These are phyloP conservation scores for Thymelicus sylvestris DNA, from an alignment of 2,888 invertebrate species.

Conservation along the genomic window DNA sequence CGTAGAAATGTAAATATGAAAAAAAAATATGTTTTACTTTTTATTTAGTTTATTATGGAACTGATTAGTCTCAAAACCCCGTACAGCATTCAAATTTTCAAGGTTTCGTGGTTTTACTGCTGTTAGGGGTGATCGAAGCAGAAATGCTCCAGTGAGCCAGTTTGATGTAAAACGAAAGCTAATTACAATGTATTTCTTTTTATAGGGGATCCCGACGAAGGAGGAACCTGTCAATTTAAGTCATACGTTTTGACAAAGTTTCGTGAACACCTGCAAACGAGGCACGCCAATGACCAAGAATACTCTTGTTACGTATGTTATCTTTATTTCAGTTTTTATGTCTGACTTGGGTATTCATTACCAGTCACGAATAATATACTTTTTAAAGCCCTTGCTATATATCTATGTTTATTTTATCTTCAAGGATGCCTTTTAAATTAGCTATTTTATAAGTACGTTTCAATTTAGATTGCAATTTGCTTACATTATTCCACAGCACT, in stretches of 20 bases:
- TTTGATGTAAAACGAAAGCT: background rate
- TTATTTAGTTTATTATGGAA: too few relatives aligned
- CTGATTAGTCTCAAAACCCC: too few relatives aligned
- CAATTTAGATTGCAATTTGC: background rate
- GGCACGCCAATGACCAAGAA: slow-evolving; percentile 50
- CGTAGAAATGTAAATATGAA: too few relatives aligned
- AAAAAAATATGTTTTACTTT: too few relatives aligned
- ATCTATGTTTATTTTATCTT: background rate
- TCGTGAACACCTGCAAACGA: slow-evolving; percentile 61
- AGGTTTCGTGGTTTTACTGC: too few relatives aligned
- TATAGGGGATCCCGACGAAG: slow-evolving; percentile 43
- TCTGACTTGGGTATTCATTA: background rate
- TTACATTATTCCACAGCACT: too few relatives aligned
- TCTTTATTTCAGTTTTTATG: background rate
- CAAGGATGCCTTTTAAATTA: background rate
- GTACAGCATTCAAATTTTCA: too few relatives aligned
- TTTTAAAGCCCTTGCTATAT: background rate
- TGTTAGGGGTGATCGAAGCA: too few relatives aligned
- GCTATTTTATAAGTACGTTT: background rate
- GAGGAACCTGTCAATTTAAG: slow-evolving; percentile 59
- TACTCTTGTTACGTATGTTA: slow-evolving; percentile 66
- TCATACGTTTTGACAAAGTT: slow-evolving; percentile 68
- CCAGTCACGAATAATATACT: background rate
- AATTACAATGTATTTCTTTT: slow-evolving; percentile 30
- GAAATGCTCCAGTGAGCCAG: too few relatives aligned